Evolutionary conservation across 2,113 vertebrate genomes (phyloP), one percentile per base, ranked within the genome.

Genomic region (Myotis lucifugus): DNA sequence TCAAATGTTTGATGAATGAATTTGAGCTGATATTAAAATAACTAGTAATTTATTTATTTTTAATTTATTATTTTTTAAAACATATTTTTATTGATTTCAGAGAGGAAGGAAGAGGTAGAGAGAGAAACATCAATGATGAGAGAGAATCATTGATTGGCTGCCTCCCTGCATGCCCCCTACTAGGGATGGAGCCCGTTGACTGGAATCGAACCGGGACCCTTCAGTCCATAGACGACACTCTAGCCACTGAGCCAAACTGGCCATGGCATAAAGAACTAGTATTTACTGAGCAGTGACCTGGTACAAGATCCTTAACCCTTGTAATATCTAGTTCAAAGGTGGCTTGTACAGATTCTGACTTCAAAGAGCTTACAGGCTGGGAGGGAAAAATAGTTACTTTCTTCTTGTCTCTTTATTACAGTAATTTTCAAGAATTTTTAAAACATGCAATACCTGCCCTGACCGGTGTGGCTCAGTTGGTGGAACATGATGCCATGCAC

Each of bases 251-350:
- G 59, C 23, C 59, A 61, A 61, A 61, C 23, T 23, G 4, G 59
- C 25, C 59, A 27, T 9, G 59, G 23, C 59, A 61, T 61, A 32
- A 32, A 66, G 64, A 66, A 29, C 25, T 85, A 46, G 34, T 69
- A 76, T 11, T 9, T 86, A 61, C 23, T 70, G 54, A 83, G 34
- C 8, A 61, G 18, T 69, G 70, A 74, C 14, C 21, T 79, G 29
- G 46, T 64, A 3, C 13, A 83, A 70, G 56, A 81, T 66, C 59
- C 50, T 70, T 88, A 90, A 89, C 67, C 66, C 34, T 95, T 69
- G 52, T 37, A 85, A 21, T 84, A 37, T 73, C n/a, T 88, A 34
- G 32, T 56, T n/a, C 85, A 93, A 78, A 95, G 34, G 29, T 93
- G 46, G 52, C 21, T 67, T 50, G 21, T 81, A 77, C 3, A 74